A percentile compares a stretch with the other conserved stretches of the same genome.
Evolutionary conservation across 2,797 vertebrate species (phyloP).

Genomic region (Lepus oiostolus): DNA sequence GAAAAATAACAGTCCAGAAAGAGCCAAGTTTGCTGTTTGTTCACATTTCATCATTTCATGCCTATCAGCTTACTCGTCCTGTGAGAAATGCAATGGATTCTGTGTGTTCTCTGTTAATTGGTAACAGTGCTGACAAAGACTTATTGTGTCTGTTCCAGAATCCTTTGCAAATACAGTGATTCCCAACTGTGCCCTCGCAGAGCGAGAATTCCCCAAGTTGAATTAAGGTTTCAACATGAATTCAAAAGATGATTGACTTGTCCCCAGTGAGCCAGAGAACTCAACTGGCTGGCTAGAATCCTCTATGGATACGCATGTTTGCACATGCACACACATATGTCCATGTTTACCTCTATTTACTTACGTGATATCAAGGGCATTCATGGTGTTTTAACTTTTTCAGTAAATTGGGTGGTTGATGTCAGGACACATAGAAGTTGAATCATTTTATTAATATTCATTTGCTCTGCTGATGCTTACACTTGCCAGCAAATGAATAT

Average conservation of each 20-base stretch:
- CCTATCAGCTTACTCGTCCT: background rate
- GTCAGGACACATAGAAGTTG: background rate
- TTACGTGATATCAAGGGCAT: background rate
- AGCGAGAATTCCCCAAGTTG: background rate
- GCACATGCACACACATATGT: too few relatives aligned
- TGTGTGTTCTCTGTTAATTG: background rate
- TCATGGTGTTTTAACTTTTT: background rate
- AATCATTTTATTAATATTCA: slow-evolving; percentile 28
- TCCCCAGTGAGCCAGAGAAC: slow-evolving; percentile 13
- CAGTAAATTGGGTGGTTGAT: background rate
- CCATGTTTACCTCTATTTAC: background rate
- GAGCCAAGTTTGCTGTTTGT: background rate
- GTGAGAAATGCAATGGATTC: background rate
- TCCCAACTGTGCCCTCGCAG: background rate
- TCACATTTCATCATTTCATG: background rate
- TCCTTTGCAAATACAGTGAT: background rate
- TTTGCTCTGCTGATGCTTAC: background rate
- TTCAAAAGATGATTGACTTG: background rate
- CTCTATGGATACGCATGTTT: background rate
- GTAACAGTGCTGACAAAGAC: background rate
- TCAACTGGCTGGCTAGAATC: background rate
- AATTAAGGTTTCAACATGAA: background rate
- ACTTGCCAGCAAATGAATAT: background rate
- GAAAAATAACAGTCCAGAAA: background rate
- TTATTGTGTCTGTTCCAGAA: background rate